Evolutionary conservation across 2,888 invertebrate genomes (phyloP).

Genomic region (Nebria salina): DNA sequence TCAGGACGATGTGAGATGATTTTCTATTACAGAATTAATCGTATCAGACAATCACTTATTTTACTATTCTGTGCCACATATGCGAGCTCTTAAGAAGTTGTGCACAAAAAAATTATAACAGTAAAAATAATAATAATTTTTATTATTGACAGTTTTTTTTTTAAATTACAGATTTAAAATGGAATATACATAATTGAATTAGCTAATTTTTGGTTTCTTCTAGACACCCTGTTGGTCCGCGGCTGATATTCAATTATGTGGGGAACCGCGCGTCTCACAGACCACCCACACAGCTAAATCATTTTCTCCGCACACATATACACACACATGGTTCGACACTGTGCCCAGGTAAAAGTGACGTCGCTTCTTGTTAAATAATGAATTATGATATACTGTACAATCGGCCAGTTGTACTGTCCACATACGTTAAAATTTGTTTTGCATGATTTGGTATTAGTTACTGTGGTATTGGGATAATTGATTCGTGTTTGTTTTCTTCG

Average conservation of each 20-base stretch:
- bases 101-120: too few relatives aligned
- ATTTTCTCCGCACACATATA: conserved; percentile 43
- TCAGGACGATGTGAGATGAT: too few relatives aligned
- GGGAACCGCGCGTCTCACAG: conserved; percentile 49
- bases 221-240: conserved; percentile 50
- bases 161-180: too few relatives aligned
- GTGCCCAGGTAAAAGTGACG: conserved; percentile 47
- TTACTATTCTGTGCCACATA: too few relatives aligned
- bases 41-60: too few relatives aligned
- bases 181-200: too few relatives aligned
- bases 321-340: conserved; percentile 35
- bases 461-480: conserved; percentile 11
- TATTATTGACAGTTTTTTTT: too few relatives aligned
- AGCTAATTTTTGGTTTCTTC: neutral
- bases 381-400: conserved; percentile 50
- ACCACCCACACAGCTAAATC: conserved; percentile 61
- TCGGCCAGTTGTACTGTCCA: neutral
- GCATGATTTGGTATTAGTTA: neutral
- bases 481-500: neutral
- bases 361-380: conserved; percentile 50
- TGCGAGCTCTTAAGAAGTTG: too few relatives aligned
- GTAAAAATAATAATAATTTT: too few relatives aligned
- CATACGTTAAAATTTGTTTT: neutral
- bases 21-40: too few relatives aligned
- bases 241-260: conserved; percentile 59